Conservation (phyloP, 2,797 vertebrate species). For the Borostomias antarcticus region DNA sequence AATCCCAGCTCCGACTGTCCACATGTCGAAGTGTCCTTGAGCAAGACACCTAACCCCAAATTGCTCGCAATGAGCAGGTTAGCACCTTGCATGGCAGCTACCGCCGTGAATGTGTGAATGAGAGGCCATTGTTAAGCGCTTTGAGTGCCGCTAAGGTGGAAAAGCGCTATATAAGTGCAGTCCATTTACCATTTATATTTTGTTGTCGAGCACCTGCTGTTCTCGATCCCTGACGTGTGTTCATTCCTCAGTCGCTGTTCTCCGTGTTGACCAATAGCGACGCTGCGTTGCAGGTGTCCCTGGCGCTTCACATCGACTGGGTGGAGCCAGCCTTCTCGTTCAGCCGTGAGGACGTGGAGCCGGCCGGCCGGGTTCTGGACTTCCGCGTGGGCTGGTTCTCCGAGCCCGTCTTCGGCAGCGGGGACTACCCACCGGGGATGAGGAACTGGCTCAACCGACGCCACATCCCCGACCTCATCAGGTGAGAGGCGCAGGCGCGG, state of each 20-base stretch:
- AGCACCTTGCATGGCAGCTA: no score
- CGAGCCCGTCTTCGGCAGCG: slow-evolving; percentile 90
- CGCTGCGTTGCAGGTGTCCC: slow-evolving; percentile 76
- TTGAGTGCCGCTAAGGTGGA: no score
- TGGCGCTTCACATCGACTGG: slow-evolving; percentile 93
- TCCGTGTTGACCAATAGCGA: not conserved
- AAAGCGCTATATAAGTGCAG: no score
- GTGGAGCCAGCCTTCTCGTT: slow-evolving; percentile 92
- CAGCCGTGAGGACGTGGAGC: slow-evolving; percentile 83
- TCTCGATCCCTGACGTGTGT: no score
- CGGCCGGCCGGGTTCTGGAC: slow-evolving; percentile 87
- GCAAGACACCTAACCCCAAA: no score
- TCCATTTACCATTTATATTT: no score
- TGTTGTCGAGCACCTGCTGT: no score
- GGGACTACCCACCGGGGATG: slow-evolving; percentile 91
- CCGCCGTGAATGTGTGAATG: no score
- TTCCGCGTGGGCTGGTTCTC: slow-evolving; percentile 92
- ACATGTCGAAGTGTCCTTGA: no score
- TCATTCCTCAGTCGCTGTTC: not conserved
- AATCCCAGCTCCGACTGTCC: no score
- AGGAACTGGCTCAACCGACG: slow-evolving; percentile 86
- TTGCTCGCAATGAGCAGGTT: no score
- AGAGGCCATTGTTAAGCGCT: no score
- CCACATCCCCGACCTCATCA: slow-evolving; percentile 74
- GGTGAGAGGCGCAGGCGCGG: slow-evolving; percentile 41